Conservation (phyloP, 2,797 vertebrate species). For the Spinibarbus caldwelli region DNA sequence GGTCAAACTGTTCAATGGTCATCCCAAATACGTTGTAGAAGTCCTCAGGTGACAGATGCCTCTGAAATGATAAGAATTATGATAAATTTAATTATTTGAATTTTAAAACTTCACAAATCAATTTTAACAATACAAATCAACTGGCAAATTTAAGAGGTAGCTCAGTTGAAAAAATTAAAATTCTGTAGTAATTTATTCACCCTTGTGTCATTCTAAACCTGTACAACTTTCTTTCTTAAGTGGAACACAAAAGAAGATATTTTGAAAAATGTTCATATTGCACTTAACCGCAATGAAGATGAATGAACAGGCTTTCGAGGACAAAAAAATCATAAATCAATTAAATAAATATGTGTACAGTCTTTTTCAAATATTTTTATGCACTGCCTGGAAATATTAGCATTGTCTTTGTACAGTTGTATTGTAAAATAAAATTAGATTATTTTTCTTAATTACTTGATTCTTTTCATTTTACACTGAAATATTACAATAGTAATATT, state of each 20-base stretch:
- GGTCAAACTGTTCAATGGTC: slow-evolving; percentile 93
- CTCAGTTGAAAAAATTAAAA: too few species aligned
- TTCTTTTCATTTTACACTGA: too few species aligned
- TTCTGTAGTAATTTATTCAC: too few species aligned
- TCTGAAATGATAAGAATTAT: slow-evolving; percentile 74
- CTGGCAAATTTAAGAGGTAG: not conserved
- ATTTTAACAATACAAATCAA: too few species aligned
- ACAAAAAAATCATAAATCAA: not conserved
- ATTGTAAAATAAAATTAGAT: not conserved
- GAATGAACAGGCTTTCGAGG: not conserved
- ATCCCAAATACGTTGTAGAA: slow-evolving; percentile 92
- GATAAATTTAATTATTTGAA: not conserved
- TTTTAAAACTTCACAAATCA: not conserved
- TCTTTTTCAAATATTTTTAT: too few species aligned
- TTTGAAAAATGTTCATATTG: not conserved
- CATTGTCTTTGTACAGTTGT: not conserved
- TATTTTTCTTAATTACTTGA: too few species aligned
- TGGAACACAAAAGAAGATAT: not conserved
- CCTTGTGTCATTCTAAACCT: not conserved
- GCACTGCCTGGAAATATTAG: not conserved
- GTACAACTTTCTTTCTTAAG: not conserved
- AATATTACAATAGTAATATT: not conserved
- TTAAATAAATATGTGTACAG: too few species aligned
- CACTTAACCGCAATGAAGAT: not conserved
- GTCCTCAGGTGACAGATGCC: slow-evolving; percentile 92